Evolutionary conservation across 2,888 invertebrate species (phyloP).

Genomic region (Theretra japonica): DNA sequence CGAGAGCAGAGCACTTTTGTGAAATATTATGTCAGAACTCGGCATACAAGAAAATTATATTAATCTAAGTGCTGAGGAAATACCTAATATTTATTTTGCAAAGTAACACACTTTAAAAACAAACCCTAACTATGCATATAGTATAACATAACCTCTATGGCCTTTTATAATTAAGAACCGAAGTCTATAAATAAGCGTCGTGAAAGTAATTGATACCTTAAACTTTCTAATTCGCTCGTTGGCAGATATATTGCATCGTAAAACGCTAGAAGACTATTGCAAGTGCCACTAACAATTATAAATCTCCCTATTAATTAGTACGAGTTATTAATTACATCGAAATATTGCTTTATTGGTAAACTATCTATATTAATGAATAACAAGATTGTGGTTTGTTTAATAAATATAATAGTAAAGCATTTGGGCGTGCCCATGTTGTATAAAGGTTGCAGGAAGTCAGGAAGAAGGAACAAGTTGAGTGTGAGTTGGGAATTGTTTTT

Average conservation of each 20-base stretch:
- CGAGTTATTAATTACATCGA: background rate
- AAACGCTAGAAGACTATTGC: background rate
- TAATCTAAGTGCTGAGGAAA: no score
- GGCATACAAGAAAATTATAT: no score
- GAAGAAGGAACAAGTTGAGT: no score
- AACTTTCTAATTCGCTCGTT: background rate
- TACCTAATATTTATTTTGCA: no score
- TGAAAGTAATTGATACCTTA: background rate
- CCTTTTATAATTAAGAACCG: background rate
- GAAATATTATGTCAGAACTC: no score
- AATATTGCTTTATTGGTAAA: background rate
- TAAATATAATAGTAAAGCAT: background rate
- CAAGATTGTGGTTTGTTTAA: background rate
- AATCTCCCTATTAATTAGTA: background rate
- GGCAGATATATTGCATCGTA: slow-evolving; percentile 6
- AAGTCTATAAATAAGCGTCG: background rate
- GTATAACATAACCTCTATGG: no score
- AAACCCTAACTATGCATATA: no score
- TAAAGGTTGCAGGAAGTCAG: no score
- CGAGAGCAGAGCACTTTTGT: no score
- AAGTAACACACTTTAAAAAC: no score
- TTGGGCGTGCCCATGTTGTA: no score
- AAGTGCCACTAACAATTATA: background rate
- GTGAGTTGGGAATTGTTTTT: slow-evolving; percentile 24
- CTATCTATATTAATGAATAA: background rate